Conservation (phyloP, 2,113 vertebrate genomes). For the Hipposideros armiger region DNA sequence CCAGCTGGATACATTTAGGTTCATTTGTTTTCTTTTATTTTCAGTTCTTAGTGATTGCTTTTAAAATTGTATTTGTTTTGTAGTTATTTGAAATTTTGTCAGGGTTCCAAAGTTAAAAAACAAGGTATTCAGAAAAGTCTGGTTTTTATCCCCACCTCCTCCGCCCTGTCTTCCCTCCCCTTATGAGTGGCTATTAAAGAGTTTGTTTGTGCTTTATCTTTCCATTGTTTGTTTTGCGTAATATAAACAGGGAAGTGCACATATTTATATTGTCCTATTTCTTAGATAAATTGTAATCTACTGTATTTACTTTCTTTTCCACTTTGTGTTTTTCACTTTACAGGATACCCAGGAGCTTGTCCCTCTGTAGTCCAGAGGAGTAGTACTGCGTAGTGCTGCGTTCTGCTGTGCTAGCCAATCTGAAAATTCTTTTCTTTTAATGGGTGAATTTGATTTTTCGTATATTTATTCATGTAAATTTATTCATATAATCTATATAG, state of each 20-base stretch:
- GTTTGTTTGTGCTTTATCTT: neutral
- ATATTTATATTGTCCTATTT: slow-evolving; percentile 23
- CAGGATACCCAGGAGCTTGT: neutral
- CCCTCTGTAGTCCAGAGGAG: neutral
- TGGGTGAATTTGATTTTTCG: neutral
- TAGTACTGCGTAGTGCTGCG: neutral
- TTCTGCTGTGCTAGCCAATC: neutral
- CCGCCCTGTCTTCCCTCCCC: neutral
- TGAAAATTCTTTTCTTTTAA: neutral
- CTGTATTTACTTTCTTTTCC: neutral
- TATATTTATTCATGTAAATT: neutral
- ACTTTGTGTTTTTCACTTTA: neutral
- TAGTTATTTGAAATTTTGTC: slow-evolving; percentile 1
- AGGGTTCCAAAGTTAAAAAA: neutral
- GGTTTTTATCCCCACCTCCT: neutral
- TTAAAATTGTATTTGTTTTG: neutral
- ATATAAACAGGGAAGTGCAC: neutral
- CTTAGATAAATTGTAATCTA: neutral
- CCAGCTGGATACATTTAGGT: neutral
- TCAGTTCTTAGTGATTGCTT: neutral
- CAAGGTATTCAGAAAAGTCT: neutral
- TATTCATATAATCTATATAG: neutral
- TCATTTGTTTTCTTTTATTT: slow-evolving; percentile 46
- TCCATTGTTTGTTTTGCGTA: neutral
- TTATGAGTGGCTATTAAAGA: neutral